A percentile compares a stretch with the other conserved stretches of the same genome.
Evolutionary conservation across 92 coral and sea anemone genomes (phyloP).

Genomic region (Phenganax subtilis): DNA sequence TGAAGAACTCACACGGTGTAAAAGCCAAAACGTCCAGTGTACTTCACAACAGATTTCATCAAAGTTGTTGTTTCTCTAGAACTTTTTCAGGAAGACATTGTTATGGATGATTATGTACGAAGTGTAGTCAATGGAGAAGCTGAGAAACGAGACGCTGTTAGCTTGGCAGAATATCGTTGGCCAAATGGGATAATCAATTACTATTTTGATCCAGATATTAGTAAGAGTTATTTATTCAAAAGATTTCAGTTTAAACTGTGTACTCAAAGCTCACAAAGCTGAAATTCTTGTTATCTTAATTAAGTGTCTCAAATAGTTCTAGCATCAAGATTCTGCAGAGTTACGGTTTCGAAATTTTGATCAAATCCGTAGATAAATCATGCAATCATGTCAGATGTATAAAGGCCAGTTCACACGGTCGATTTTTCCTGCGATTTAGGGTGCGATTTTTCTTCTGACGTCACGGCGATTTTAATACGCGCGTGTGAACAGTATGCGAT

Average conservation of each 20-base stretch:
- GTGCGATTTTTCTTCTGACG: no score
- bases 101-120: conserved; percentile 28
- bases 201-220: conserved; percentile 47
- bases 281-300: background rate
- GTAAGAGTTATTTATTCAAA: conserved; percentile 42
- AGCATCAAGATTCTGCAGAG: no score
- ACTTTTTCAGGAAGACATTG: conserved; percentile 34
- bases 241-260: background rate
- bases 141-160: conserved; percentile 82
- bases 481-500: no score
- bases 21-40: background rate
- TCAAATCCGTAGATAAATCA: no score
- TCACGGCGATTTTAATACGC: no score
- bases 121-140: conserved; percentile 55
- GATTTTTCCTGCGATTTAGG: no score
- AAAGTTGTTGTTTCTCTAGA: background rate
- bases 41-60: background rate
- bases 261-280: background rate
- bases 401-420: no score
- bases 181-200: conserved; percentile 63
- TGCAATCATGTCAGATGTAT: no score
- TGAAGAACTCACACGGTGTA: no score
- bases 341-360: no score
- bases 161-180: conserved; percentile 59
- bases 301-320: no score